phyloP scores from a whole-genome alignment of 2,113 vertebrate genomes.

The Menura novaehollandiae region DNA sequence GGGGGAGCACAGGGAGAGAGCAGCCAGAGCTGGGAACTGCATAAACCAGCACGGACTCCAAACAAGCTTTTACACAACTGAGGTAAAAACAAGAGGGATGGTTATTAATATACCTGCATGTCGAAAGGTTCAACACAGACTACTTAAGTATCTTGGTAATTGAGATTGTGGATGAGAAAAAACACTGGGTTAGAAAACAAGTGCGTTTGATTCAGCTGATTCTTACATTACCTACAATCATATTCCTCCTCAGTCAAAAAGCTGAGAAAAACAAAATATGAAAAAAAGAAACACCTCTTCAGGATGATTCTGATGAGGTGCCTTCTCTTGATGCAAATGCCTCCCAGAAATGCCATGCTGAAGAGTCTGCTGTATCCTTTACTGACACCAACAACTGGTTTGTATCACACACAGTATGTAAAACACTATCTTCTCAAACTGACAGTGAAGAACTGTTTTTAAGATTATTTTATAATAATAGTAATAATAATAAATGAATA shows the following conservation, averaged over 20 bases:
- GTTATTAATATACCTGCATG: not conserved
- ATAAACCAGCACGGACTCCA: rapidly evolving
- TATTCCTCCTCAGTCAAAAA: not conserved
- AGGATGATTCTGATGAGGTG: not conserved
- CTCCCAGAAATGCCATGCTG: not conserved
- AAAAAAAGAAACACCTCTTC: not conserved
- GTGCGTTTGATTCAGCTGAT: not conserved
- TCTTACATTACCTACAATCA: not conserved
- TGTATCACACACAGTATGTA: not conserved
- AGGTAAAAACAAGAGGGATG: not conserved
- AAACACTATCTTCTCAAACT: not conserved
- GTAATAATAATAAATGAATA: not conserved
- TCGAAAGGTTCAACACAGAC: not conserved
- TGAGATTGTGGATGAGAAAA: not conserved
- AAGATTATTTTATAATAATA: not conserved
- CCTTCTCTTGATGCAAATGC: not conserved
- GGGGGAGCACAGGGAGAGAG: not conserved
- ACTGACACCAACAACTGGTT: not conserved
- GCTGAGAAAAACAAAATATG: not conserved
- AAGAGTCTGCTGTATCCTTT: not conserved
- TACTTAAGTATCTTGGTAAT: not conserved
- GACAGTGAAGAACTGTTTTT: not conserved
- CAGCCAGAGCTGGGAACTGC: not conserved
- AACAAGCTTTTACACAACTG: not conserved
- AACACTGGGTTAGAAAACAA: not conserved